Conservation (phyloP, 2,797 vertebrate genomes). For the Choloepus didactylus region DNA sequence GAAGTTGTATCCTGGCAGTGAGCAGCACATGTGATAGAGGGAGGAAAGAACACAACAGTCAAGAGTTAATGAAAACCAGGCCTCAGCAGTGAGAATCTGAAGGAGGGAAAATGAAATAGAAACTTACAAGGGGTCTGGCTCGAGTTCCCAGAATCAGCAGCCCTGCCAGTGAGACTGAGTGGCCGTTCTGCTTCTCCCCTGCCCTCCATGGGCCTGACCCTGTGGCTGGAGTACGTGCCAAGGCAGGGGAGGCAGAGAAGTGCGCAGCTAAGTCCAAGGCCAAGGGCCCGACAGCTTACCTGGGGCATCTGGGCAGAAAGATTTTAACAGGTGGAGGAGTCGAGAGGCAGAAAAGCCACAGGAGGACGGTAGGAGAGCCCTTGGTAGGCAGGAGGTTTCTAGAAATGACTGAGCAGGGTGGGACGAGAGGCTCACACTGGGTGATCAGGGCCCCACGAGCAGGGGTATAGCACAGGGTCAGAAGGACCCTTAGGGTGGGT, state of each 20-base stretch:
- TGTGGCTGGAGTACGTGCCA: background rate
- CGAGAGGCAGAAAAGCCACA: background rate
- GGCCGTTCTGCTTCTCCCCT: background rate
- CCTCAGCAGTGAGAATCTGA: background rate
- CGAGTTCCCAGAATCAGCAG: no score
- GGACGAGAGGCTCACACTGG: no score
- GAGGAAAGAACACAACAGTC: background rate
- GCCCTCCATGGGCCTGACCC: background rate
- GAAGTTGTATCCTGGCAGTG: background rate
- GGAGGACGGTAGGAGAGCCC: background rate
- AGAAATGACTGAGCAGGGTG: background rate
- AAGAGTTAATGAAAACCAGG: background rate
- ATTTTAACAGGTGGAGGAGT: background rate
- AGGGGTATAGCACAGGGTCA: background rate
- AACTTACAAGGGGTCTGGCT: background rate
- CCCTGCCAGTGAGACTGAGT: background rate
- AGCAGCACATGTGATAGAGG: background rate
- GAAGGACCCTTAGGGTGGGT: background rate
- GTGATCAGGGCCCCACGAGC: background rate
- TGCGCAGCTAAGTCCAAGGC: no score
- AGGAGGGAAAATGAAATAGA: background rate
- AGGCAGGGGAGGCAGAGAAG: no score
- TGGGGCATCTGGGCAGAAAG: background rate
- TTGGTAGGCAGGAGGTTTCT: background rate
- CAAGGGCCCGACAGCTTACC: background rate